A percentile compares a stretch with the other conserved stretches of the same genome.
These are phyloP conservation scores for Stichodactyla mertensii DNA, from an alignment of 64 coral and sea anemone genomes.

Conservation along the genomic window DNA sequence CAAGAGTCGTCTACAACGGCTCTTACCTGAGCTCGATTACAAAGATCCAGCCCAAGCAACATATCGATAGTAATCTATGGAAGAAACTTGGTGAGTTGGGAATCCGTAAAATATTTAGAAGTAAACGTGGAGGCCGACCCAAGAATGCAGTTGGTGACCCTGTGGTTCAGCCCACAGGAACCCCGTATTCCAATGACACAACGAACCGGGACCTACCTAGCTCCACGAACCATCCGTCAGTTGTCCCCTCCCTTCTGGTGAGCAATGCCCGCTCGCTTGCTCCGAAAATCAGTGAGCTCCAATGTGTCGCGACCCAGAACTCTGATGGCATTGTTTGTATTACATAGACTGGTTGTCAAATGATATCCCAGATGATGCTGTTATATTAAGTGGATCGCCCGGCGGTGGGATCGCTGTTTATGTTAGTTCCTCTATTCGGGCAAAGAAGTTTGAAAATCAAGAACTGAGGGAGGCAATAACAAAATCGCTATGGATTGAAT, in stretches of 20 bases:
- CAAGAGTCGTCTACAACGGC: slow-evolving; percentile 24
- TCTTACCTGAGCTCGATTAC: slow-evolving; percentile 22
- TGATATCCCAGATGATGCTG: not conserved
- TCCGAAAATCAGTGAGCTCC: slow-evolving; percentile 38
- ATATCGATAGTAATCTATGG: slow-evolving; percentile 9
- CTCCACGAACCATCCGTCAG: not conserved
- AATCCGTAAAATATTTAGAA: slow-evolving; percentile 16
- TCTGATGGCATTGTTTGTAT: slow-evolving; percentile 32
- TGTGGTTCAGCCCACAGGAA: slow-evolving; percentile 29
- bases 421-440: slow-evolving; percentile 16
- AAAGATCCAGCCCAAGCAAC: slow-evolving; percentile 26
- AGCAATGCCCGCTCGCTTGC: slow-evolving; percentile 27
- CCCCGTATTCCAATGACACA: slow-evolving; percentile 24
- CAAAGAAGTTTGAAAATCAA: not conserved
- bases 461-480: slow-evolving; percentile 10
- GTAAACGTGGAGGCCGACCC: slow-evolving; percentile 25
- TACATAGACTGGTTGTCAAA: slow-evolving; percentile 40
- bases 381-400: not conserved
- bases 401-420: slow-evolving; percentile 21
- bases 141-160: not conserved
- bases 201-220: not conserved
- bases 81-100: slow-evolving; percentile 24
- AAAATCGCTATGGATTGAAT: slow-evolving; percentile 32
- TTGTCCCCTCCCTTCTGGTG: slow-evolving; percentile 17
- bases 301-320: slow-evolving; percentile 30